A percentile compares a stretch with the other conserved stretches of the same genome.
Conservation (phyloP, 2,113 vertebrate genomes). For the Haemorhous mexicanus region DNA sequence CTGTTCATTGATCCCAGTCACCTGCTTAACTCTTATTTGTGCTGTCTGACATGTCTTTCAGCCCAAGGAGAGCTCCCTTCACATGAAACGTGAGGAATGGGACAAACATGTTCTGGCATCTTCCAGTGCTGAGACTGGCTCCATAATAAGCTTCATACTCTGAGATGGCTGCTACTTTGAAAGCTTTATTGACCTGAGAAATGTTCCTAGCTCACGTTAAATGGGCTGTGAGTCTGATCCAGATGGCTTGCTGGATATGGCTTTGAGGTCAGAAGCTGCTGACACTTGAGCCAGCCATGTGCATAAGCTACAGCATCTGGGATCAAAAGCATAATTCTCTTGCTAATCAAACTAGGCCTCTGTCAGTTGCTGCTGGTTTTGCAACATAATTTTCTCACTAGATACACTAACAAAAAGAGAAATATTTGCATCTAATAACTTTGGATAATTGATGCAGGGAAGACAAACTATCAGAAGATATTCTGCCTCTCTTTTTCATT, state of each 20-base stretch:
- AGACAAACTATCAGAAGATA: not conserved
- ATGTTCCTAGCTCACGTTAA: constrained; percentile 45
- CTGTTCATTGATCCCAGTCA: constrained; percentile 2
- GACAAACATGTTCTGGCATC: not conserved
- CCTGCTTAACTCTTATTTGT: not conserved
- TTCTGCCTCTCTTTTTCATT: not conserved
- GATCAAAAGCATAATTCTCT: not conserved
- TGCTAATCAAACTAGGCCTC: not conserved
- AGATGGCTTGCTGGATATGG: constrained; percentile 43
- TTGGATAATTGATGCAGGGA: not conserved
- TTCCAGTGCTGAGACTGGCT: not conserved
- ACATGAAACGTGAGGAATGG: not conserved
- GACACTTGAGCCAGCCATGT: constrained; percentile 25
- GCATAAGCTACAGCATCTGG: constrained; percentile 20
- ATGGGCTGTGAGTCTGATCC: constrained; percentile 46
- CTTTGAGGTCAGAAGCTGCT: constrained; percentile 54
- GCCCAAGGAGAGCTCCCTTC: not conserved
- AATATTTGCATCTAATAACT: not conserved
- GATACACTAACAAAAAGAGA: not conserved
- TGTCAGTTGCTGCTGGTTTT: not conserved
- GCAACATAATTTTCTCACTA: not conserved
- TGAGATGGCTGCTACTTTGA: not conserved
- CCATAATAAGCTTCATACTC: not conserved
- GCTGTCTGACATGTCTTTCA: constrained; percentile 6
- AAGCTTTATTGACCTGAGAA: constrained; percentile 52